phyloP scores from a whole-genome alignment of 2,797 vertebrate genomes.

The Pantherophis alleghaniensis region DNA sequence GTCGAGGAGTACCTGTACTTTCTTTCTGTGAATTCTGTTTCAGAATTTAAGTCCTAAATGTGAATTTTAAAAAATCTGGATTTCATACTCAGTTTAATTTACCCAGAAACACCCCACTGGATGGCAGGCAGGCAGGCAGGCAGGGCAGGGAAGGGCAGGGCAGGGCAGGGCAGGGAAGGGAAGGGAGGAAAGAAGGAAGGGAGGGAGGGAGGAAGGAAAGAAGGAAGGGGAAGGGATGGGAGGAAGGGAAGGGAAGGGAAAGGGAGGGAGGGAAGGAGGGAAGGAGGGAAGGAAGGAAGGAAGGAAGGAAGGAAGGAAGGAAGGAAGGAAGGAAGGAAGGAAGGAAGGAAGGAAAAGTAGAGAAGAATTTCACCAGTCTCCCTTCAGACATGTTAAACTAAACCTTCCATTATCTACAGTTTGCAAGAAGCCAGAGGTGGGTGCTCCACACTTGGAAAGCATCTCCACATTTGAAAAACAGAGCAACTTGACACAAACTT shows the following conservation, averaged over 20 bases:
- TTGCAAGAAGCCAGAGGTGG: neutral
- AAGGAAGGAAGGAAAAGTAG: neutral
- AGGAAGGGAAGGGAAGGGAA: rapidly evolving
- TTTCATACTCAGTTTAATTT: neutral
- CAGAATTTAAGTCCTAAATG: neutral
- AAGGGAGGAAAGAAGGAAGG: no score
- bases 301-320: rapidly evolving
- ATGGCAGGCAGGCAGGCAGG: no score
- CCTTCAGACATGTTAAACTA: neutral
- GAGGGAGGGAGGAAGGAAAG: no score
- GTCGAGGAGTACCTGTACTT: neutral
- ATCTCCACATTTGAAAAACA: neutral
- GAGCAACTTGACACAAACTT: neutral
- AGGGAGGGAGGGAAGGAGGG: rapidly evolving
- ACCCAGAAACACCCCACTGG: neutral
- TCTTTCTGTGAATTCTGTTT: neutral
- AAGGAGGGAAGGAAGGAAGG: no score
- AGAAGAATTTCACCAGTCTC: neutral
- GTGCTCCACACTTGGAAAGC: neutral
- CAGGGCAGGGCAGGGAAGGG: no score
- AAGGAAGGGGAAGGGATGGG: no score
- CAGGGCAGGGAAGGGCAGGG: no score
- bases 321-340: no score
- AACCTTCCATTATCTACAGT: neutral
- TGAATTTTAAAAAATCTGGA: neutral